Evolutionary conservation across 1,140 invertebrate species (phyloP).

Genomic region (Zaprionus capensis): DNA sequence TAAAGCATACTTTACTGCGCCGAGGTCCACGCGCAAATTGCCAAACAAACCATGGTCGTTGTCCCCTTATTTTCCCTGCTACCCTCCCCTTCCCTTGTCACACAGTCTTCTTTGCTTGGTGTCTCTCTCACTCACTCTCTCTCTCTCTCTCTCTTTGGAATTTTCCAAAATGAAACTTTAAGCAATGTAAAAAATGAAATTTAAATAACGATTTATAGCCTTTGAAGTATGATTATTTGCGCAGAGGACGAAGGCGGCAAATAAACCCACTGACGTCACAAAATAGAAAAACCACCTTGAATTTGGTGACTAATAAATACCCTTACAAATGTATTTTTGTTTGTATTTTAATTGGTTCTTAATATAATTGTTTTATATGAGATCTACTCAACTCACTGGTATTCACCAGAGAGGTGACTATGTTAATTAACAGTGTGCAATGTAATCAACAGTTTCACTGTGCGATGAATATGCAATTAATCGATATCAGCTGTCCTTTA

Average conservation of each 20-base stretch:
- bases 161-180: conserved; percentile 72
- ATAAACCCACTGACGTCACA: conserved; percentile 39
- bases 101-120: background rate
- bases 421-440: background rate
- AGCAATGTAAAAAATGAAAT: conserved; percentile 76
- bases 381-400: background rate
- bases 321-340: background rate
- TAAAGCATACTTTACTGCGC: conserved; percentile 64
- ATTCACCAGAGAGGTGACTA: too few species aligned
- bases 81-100: background rate
- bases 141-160: conserved; percentile 39
- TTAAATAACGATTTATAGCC: conserved; percentile 83
- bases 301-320: conserved; percentile 16
- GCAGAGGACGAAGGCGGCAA: conserved; percentile 50
- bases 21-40: conserved; percentile 50
- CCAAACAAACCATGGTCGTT: conserved; percentile 37
- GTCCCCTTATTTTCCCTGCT: background rate
- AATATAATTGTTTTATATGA: background rate
- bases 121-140: too few species aligned
- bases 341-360: background rate
- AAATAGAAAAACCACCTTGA: background rate
- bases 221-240: conserved; percentile 82
- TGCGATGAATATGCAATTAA: background rate
- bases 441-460: background rate
- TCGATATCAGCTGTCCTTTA: background rate